Evolutionary conservation across 2,888 invertebrate genomes (phyloP).

Genomic region (Holacanthella duospinosa): DNA sequence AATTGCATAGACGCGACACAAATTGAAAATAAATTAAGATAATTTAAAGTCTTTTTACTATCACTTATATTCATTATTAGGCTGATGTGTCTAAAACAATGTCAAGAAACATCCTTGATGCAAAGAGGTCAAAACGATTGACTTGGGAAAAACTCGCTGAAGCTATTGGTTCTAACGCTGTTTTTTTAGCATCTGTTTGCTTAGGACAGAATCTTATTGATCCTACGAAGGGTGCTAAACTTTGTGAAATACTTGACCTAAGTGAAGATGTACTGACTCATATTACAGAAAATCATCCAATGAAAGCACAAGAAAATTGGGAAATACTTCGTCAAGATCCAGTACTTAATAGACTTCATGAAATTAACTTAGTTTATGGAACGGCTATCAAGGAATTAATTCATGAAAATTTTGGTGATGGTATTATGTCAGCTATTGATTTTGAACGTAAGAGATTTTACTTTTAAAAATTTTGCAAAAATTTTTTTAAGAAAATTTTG

Average conservation of each 20-base stretch:
- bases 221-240: conserved; percentile 19
- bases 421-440: conserved; percentile 35
- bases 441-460: too few species aligned
- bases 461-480: too few species aligned
- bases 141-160: conserved; percentile 33
- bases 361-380: conserved; percentile 28
- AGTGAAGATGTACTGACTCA: conserved; percentile 10
- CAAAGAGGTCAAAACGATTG: conserved; percentile 21
- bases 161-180: conserved; percentile 26
- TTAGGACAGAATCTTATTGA: conserved; percentile 31
- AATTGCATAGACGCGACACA: too few species aligned
- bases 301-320: conserved; percentile 25
- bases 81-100: too few species aligned
- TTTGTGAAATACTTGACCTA: conserved; percentile 11
- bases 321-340: conserved; percentile 26
- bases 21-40: too few species aligned
- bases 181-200: conserved; percentile 27
- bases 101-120: conserved; percentile 20
- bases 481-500: too few species aligned
- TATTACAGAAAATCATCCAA: conserved; percentile 20
- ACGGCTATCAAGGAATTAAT: conserved; percentile 28
- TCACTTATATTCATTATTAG: too few species aligned
- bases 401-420: conserved; percentile 34
- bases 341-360: conserved; percentile 26
- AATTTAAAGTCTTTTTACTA: too few species aligned